Evolutionary conservation across 1,140 invertebrate genomes (phyloP).

Genomic region (Alviniconcha marisindica): DNA sequence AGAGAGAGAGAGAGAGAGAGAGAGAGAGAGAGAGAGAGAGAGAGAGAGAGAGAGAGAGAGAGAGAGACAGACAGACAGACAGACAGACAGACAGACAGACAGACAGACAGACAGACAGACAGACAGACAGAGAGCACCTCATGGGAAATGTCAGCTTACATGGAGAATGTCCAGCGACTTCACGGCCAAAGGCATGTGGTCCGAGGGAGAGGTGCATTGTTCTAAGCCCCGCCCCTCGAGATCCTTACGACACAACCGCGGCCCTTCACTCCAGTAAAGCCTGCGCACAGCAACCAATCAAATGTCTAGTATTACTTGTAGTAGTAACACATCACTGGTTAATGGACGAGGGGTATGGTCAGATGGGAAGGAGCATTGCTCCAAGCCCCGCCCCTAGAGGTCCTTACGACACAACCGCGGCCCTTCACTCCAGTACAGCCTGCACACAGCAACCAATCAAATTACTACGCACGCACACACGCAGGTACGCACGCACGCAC

Average conservation of each 20-base stretch:
- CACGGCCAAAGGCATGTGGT: constrained; percentile 9
- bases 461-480: neutral
- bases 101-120: too few relatives aligned
- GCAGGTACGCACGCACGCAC: neutral
- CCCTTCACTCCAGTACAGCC: constrained; percentile 38
- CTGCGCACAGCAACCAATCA: neutral
- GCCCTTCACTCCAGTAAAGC: constrained; percentile 37
- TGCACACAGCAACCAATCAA: neutral
- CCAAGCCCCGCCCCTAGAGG: neutral
- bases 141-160: too few relatives aligned
- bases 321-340: neutral
- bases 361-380: neutral
- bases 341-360: neutral
- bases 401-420: constrained; percentile 5
- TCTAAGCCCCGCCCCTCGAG: neutral
- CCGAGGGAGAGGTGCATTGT: neutral
- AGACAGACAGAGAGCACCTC: too few relatives aligned
- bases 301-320: neutral
- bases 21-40: too few relatives aligned
- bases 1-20: too few relatives aligned
- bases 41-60: too few relatives aligned
- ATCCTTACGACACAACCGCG: constrained; percentile 2
- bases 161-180: constrained; percentile 28
- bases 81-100: too few relatives aligned
- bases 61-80: too few relatives aligned